Evolutionary conservation across 2,113 vertebrate species (phyloP), one percentile per base, ranked within the genome.

Genomic region (Erythrocercus mccallii): DNA sequence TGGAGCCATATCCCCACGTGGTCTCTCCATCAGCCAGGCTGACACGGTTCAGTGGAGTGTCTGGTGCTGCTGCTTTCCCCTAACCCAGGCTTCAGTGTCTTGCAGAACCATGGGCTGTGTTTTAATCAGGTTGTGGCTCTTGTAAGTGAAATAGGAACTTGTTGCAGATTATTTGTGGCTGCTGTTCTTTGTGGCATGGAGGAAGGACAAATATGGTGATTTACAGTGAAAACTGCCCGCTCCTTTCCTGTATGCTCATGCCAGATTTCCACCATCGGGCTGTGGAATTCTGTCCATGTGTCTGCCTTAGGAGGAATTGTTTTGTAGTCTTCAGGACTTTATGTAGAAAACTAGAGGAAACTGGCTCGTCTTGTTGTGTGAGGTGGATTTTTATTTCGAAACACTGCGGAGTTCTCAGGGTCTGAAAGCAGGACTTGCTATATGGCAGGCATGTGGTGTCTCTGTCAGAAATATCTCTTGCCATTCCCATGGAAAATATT

Each of bases 371-470:
- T 56, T 57, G 28, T 70, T 44, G 56, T 80, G 45, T 9, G 70
- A 91, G 66, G 64, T 82, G 38, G 37, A 23, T 74, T 56, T 86
- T 73, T 89, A 9, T 87, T 92, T 95, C 31, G 27, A 79, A 94
- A 89, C 5, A 5, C 66, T 38, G 33, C 6, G 0, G 62, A 22
- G 8, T 82, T 94, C 73, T 76, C 62, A 23, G 82, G 61, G 12
- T 56, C 79, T 94, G 78, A 81, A 87, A 38, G 62, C 22, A 68
- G 44, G n/a, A 5, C 56, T 92, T 38, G 53, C 66, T 91, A 6
- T 89, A 73, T 94, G 83, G 88, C 83, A 81, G 78, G 51, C 95
- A 94, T 74, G 76, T 95, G 91, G 73, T 69, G 73, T 72, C 54
- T 86, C 37, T 1, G 13, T 79, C 42, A 72, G 71, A 86, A 92